Evolutionary conservation across 2,888 invertebrate genomes (phyloP).

Genomic region (Erpobdella octoculata): DNA sequence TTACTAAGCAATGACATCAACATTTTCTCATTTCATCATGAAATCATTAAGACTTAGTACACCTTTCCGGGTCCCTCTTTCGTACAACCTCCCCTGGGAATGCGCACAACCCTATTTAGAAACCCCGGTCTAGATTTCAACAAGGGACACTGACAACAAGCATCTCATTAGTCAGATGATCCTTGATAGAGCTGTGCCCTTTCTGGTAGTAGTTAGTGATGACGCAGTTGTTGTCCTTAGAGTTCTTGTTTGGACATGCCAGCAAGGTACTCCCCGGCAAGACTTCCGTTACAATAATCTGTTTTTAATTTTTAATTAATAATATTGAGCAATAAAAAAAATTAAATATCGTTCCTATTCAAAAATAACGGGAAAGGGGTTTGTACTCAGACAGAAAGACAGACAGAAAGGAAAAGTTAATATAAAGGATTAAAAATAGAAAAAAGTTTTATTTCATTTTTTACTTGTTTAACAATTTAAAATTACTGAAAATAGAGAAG

Average conservation of each 20-base stretch:
- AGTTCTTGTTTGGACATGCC: conserved; percentile 7
- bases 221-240: conserved; percentile 23
- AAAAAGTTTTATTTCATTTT: too few relatives aligned
- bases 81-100: too few relatives aligned
- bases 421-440: too few relatives aligned
- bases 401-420: too few relatives aligned
- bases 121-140: not conserved
- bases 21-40: too few relatives aligned
- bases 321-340: not conserved
- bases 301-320: not conserved
- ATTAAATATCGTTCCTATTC: too few relatives aligned
- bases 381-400: too few relatives aligned
- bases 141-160: conserved; percentile 10
- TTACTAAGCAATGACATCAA: too few relatives aligned
- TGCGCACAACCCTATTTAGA: not conserved
- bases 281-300: conserved; percentile 23
- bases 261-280: conserved; percentile 11
- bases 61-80: too few relatives aligned
- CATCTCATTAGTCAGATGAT: conserved; percentile 10
- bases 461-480: too few relatives aligned
- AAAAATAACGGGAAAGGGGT: too few relatives aligned
- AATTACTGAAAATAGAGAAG: not conserved
- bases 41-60: too few relatives aligned
- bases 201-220: conserved; percentile 23
- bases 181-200: not conserved